Evolutionary conservation across 2,797 vertebrate species (phyloP), one percentile per base, ranked within the genome.

Genomic region (Melanotaenia boesemani): DNA sequence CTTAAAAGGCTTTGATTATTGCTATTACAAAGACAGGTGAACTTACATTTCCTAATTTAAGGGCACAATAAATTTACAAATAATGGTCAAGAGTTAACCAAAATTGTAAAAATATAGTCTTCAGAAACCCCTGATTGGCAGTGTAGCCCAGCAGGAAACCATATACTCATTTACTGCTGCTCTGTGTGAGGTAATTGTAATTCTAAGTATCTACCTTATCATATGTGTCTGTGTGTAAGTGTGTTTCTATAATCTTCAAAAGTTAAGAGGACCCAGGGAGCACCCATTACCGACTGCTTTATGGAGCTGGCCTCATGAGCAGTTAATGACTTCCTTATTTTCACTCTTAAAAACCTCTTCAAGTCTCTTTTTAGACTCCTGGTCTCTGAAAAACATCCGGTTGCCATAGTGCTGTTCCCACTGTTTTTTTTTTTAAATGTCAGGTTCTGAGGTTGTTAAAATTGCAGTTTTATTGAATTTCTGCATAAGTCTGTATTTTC

Each of bases 311-410:
- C 72, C 72, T 80, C 83, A 83, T 78, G 80, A 84, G 87, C 72
- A 76, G 70, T 85, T 92, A 91, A 92, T 92, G 88, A 91, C 88
- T 92, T 94, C 91, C 91, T 90, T 83, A 86, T 89, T 92, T 93
- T 88, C 74, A 86, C 82, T 46, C 67, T 85, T 76, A 41, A 63
- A 86, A 87, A 72, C 70, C 77, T 87, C 69, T 64, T 72, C 63
- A 70, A 74, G 72, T 70, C 70, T 81, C 67, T 55, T 88, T 87
- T 91, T 74, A 85, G 77, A 71, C 39, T 77, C 63, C 71, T 59
- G 59, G 63, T 85, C 77, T 85, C 55, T 81, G 70, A 73, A 90
- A 89, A 90, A 87, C 87, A 86, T 93, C 85, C 72, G 62, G 72
- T 73, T 70, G 73, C 77, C 84, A 48, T 48, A 9, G 46, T n/a